These are phyloP conservation scores for Takifugu ocellatus DNA, from an alignment of 2,797 vertebrate species.

Conservation along the genomic window DNA sequence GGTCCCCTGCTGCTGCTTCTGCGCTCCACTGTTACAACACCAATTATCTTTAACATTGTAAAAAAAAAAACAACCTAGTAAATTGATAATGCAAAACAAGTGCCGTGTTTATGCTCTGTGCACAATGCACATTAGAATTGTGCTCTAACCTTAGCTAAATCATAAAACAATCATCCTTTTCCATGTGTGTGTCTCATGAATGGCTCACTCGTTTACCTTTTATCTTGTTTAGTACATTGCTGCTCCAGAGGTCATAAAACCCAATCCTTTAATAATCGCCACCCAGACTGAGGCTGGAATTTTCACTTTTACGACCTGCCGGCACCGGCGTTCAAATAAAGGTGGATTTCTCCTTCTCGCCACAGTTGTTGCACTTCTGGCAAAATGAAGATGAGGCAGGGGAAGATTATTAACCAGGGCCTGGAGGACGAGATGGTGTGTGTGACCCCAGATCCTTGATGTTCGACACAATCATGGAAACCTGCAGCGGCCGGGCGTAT, in stretches of 20 bases:
- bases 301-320: constrained; percentile 3
- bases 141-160: too few relatives aligned
- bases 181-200: too few relatives aligned
- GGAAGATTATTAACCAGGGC: constrained; percentile 82
- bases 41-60: too few relatives aligned
- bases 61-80: too few relatives aligned
- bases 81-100: too few relatives aligned
- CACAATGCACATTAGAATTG: too few relatives aligned
- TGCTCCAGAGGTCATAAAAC: constrained; percentile 8
- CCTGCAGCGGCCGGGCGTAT: not conserved
- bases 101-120: too few relatives aligned
- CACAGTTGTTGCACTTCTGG: constrained; percentile 24
- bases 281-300: not conserved
- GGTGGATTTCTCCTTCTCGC: not conserved
- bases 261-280: not conserved
- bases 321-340: not conserved
- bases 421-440: constrained; percentile 92
- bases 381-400: constrained; percentile 84
- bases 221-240: not conserved
- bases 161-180: too few relatives aligned
- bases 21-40: not conserved
- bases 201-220: not conserved
- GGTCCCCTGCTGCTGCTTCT: constrained; percentile 16
- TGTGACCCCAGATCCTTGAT: not conserved
- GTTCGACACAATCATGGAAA: too few relatives aligned